A percentile compares a stretch with the other conserved stretches of the same genome.
Evolutionary conservation across 2,888 invertebrate genomes (phyloP).

Genomic region (Chaetogeoica ovagalla): DNA sequence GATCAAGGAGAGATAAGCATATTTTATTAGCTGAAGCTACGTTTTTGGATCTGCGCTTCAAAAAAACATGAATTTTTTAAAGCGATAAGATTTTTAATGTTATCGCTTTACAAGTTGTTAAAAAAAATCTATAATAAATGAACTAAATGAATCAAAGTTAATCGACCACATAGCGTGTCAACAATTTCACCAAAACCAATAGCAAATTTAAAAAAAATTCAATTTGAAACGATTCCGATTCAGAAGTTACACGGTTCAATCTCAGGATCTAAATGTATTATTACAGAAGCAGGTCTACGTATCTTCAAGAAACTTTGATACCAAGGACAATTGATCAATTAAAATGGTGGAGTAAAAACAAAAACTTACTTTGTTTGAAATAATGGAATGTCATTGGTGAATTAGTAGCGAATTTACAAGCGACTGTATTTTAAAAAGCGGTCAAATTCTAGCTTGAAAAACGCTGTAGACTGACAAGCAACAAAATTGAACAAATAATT

Average conservation of each 20-base stretch:
- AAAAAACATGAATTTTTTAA: constrained; percentile 39
- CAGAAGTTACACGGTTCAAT: constrained; percentile 24
- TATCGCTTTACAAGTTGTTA: constrained; percentile 3
- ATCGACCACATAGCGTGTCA: background rate
- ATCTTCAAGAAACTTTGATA: constrained; percentile 51
- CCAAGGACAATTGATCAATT: constrained; percentile 52
- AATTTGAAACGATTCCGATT: constrained; percentile 52
- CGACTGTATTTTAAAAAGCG: background rate
- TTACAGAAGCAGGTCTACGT: constrained; percentile 54
- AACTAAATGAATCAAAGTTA: constrained; percentile 5
- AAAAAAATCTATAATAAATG: background rate
- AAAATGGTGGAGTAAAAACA: constrained; percentile 55
- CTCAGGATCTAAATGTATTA: constrained; percentile 46
- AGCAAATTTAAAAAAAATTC: background rate
- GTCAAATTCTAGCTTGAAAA: constrained; percentile 6
- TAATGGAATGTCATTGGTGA: constrained; percentile 55
- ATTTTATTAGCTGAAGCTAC: constrained; percentile 13
- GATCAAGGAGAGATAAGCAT: background rate
- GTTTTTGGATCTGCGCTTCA: constrained; percentile 28
- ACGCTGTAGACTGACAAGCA: background rate
- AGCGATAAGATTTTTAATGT: too few species aligned
- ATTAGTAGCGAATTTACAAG: too few species aligned
- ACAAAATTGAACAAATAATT: constrained; percentile 16
- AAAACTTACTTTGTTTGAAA: constrained; percentile 54
- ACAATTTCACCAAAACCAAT: background rate